Conservation (phyloP, 2,888 invertebrate species). For the Himalopsyche japonica region DNA sequence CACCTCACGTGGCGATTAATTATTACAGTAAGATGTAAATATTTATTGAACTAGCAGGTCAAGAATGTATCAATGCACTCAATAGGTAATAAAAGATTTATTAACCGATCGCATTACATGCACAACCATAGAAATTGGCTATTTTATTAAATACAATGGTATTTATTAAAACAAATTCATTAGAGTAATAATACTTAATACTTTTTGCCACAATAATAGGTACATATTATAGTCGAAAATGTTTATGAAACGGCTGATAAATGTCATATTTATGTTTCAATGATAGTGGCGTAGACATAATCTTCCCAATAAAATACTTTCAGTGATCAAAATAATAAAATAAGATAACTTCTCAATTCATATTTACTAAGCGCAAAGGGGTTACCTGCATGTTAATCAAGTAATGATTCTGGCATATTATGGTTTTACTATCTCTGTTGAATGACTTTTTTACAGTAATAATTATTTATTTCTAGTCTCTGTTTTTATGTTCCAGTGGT, state of each 20-base stretch:
- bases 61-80: conserved; percentile 10
- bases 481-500: too few relatives aligned
- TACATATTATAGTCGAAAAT: background rate
- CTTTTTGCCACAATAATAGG: background rate
- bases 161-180: conserved; percentile 10
- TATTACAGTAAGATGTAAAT: background rate
- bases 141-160: conserved; percentile 17
- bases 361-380: too few relatives aligned
- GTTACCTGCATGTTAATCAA: too few relatives aligned
- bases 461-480: too few relatives aligned
- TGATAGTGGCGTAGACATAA: background rate
- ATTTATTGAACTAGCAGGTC: conserved; percentile 11
- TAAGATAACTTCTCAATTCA: too few relatives aligned
- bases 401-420: too few relatives aligned
- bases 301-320: too few relatives aligned
- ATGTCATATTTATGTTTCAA: background rate
- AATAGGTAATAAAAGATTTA: background rate
- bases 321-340: too few relatives aligned
- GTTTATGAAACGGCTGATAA: background rate
- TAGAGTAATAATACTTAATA: conserved; percentile 1
- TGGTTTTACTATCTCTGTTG: too few relatives aligned
- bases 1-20: background rate
- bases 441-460: too few relatives aligned
- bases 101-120: conserved; percentile 7
- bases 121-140: conserved; percentile 29